These are phyloP conservation scores for Nestor notabilis DNA, from an alignment of 2,113 vertebrate species.

Conservation along the genomic window DNA sequence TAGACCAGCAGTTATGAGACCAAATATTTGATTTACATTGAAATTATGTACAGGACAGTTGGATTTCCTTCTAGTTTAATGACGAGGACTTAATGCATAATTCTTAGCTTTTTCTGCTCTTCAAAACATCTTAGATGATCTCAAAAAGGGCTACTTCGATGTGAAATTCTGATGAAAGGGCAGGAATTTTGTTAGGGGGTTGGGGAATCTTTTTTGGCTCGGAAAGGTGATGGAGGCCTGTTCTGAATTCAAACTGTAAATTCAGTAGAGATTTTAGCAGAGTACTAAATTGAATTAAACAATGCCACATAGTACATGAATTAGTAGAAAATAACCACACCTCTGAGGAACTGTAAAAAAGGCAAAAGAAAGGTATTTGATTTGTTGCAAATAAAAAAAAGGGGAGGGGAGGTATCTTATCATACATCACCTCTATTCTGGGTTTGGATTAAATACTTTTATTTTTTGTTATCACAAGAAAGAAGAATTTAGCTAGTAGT, in stretches of 20 bases:
- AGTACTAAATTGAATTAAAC: background rate
- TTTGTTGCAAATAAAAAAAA: background rate
- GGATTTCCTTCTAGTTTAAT: background rate
- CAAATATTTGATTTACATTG: background rate
- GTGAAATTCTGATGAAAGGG: background rate
- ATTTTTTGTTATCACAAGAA: background rate
- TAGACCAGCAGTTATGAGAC: background rate
- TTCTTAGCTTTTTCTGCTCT: background rate
- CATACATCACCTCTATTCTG: background rate
- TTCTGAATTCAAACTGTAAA: slow-evolving; percentile 19
- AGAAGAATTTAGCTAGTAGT: background rate
- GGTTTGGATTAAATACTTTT: background rate
- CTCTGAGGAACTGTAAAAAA: background rate
- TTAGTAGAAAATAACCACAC: background rate
- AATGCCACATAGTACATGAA: background rate
- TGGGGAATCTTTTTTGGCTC: background rate
- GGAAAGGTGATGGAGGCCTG: background rate
- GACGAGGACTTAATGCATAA: background rate
- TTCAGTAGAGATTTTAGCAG: background rate
- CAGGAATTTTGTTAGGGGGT: background rate
- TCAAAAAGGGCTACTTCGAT: background rate
- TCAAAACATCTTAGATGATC: background rate
- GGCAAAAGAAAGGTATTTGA: background rate
- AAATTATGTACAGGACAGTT: background rate
- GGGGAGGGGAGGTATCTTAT: background rate